These are phyloP conservation scores for Datnioides undecimradiatus DNA, from an alignment of 2,113 vertebrate species.

Conservation along the genomic window DNA sequence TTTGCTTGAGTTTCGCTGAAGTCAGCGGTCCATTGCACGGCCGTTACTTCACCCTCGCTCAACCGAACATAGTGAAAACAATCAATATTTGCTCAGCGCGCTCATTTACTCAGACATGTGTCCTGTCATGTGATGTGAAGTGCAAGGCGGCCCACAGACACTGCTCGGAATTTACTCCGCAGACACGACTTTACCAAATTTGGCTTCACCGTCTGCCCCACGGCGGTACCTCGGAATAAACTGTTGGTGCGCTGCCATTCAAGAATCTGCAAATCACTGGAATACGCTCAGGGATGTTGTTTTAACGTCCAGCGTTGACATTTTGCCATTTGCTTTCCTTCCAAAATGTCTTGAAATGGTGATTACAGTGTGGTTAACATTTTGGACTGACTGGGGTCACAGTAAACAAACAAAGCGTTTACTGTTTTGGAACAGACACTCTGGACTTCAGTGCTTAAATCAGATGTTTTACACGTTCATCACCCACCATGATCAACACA, in stretches of 20 bases:
- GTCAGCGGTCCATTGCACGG: background rate
- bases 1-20: background rate
- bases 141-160: too few species aligned
- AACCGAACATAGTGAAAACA: constrained; percentile 3
- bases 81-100: constrained; percentile 15
- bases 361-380: background rate
- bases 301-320: too few species aligned
- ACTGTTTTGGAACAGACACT: background rate
- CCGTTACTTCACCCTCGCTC: background rate
- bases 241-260: background rate
- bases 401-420: background rate
- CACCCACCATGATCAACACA: background rate
- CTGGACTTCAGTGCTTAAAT: background rate
- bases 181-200: background rate
- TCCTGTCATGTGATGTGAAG: constrained; percentile 16
- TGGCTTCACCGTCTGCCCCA: background rate
- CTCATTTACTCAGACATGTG: constrained; percentile 3
- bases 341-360: too few species aligned
- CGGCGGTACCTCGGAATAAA: background rate
- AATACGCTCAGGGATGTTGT: background rate
- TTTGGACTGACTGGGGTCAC: background rate
- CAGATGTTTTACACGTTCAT: background rate
- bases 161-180: background rate
- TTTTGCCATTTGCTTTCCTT: too few species aligned
- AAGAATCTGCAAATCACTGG: background rate